Evolutionary conservation across 2,888 invertebrate species (phyloP).

Genomic region (Caenorhabditis wallacei): DNA sequence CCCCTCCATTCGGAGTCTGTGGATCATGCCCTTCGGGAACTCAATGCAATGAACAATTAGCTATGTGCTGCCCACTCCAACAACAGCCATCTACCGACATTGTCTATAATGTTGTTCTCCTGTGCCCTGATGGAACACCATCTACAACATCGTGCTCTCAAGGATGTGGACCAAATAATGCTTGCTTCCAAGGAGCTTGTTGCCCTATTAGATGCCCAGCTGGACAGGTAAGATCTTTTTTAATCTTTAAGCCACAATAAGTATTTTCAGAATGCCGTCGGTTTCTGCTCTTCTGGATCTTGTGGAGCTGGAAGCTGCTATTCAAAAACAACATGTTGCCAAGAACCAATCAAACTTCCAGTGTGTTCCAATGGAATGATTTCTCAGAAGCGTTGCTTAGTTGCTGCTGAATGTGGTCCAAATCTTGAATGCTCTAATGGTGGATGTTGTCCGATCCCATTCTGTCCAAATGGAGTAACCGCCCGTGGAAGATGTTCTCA

Average conservation of each 20-base stretch:
- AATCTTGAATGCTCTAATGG: slow-evolving; percentile 82
- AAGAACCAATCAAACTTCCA: slow-evolving; percentile 65
- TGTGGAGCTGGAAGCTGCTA: slow-evolving; percentile 71
- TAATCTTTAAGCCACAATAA: too few species aligned
- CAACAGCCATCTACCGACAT: slow-evolving; percentile 70
- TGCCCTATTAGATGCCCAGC: slow-evolving; percentile 79
- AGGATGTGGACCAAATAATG: slow-evolving; percentile 72
- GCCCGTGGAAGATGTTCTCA: slow-evolving; percentile 68
- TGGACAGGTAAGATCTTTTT: slow-evolving; percentile 58
- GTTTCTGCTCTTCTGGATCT: slow-evolving; percentile 73
- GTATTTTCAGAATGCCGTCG: slow-evolving; percentile 69
- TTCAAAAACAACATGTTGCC: slow-evolving; percentile 76
- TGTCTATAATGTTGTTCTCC: slow-evolving; percentile 70
- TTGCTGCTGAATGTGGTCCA: slow-evolving; percentile 73
- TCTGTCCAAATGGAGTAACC: slow-evolving; percentile 80
- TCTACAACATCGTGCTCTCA: slow-evolving; percentile 69
- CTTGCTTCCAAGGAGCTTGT: slow-evolving; percentile 80
- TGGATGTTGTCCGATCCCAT: slow-evolving; percentile 81
- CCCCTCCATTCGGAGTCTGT: slow-evolving; percentile 72
- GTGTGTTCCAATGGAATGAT: slow-evolving; percentile 60
- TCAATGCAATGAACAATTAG: slow-evolving; percentile 65
- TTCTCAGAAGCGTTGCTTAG: slow-evolving; percentile 60
- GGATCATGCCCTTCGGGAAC: slow-evolving; percentile 69
- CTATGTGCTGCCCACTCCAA: slow-evolving; percentile 71
- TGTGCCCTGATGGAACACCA: slow-evolving; percentile 76